These are phyloP conservation scores for Malurus cyaneus DNA, from an alignment of 2,113 vertebrate species.

Conservation along the genomic window DNA sequence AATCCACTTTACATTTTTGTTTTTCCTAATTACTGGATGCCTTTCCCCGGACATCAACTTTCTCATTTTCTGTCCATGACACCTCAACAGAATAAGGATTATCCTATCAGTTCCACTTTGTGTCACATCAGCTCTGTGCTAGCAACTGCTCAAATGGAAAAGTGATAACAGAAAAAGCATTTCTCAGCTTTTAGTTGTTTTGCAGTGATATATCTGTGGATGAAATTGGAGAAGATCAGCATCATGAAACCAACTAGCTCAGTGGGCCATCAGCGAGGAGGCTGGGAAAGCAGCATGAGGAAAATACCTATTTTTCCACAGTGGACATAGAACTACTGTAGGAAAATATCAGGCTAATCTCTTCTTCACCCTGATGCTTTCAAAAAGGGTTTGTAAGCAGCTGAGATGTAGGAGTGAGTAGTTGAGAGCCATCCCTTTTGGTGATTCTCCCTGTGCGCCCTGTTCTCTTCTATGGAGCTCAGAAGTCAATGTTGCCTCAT, in stretches of 20 bases:
- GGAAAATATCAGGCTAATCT: neutral
- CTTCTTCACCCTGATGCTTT: neutral
- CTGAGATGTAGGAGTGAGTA: neutral
- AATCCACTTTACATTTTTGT: neutral
- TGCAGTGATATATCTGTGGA: neutral
- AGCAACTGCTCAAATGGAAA: neutral
- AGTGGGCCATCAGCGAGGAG: neutral
- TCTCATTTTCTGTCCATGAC: neutral
- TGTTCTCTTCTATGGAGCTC: neutral
- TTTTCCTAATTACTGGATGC: neutral
- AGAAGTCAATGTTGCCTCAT: neutral
- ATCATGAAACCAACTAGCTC: neutral
- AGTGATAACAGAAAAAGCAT: neutral
- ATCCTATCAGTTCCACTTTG: neutral
- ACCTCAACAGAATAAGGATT: neutral
- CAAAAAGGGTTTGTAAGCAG: neutral
- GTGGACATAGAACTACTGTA: neutral
- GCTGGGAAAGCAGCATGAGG: neutral
- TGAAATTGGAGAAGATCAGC: neutral
- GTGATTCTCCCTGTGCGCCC: neutral
- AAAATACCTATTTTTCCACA: neutral
- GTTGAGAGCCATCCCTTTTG: neutral
- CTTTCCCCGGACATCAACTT: neutral
- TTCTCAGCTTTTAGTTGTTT: neutral
- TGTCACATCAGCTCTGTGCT: neutral